Base-by-base conservation (phyloP, 2,888 invertebrate genomes). In the Cosmopolites sordidus region DNA sequence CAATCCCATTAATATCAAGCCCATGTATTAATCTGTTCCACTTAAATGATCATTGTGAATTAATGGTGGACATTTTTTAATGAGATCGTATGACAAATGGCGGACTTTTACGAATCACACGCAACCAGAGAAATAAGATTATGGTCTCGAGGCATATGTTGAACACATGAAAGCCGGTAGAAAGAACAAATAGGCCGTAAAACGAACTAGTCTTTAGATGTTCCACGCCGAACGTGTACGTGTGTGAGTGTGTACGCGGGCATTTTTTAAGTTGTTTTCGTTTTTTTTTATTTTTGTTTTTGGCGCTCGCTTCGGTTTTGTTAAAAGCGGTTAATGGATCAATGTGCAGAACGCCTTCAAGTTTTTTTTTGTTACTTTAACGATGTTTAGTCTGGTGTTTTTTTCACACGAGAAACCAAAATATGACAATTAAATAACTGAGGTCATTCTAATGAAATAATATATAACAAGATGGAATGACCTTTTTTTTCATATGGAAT, bases 181-280 rank as follows among this genome's bases (percentile, higher is more conserved):
- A 42, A 48, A 51, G 48, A 42, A 54, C 54, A 57, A 57, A 57
- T 57, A 51, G 57, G 17, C 57, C 57, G 50, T 57, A 48, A 57
- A 54, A 54, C 53, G 50, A 40, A 52, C 15, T 14, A 45, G 40
- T 52, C 41, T 51, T 46, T 51, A 43, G 48, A 43, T 42, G 45
- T 49, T 42, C 49, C 8, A 22, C 8, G 3, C 22, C 22, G 22
- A 22, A 22, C 4, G 22, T 8, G 22, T 22, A 22, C 22, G 22
- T 22, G 22, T n/a, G n/a, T 22, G 3, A 12, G 33, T 33, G 11
- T 33, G 33, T 33, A 12, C 11, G 33, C 12, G 8, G 33, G 5
- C 11, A 6, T 33, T 33, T 33, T 33, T 22, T 8, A 5, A 3
- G 22, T 22, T 22, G 22, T 22, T 22, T 3, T 3, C 22, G 22